Evolutionary conservation across 1,140 invertebrate genomes (phyloP).

Genomic region (Saccostrea cuccullata): DNA sequence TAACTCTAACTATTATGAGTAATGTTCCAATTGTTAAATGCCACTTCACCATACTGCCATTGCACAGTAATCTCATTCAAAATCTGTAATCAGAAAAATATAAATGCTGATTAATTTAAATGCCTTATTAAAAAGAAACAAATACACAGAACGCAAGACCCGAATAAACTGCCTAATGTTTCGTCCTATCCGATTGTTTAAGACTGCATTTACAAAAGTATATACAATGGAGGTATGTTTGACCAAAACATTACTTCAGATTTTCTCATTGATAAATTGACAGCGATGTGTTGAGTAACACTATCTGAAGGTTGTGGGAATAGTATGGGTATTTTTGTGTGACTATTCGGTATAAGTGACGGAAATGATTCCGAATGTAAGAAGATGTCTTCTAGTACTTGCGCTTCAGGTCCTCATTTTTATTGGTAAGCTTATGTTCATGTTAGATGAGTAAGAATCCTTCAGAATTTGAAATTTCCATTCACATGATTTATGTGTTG

Average conservation of each 20-base stretch:
- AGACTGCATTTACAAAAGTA: not conserved
- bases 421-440: not conserved
- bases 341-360: not conserved
- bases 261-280: not conserved
- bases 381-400: not conserved
- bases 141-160: not conserved
- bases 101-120: not conserved
- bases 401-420: not conserved
- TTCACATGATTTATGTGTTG: too few relatives aligned
- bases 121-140: conserved; percentile 3
- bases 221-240: not conserved
- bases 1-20: too few relatives aligned
- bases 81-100: not conserved
- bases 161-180: not conserved
- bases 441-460: too few relatives aligned
- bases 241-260: not conserved
- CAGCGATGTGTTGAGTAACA: not conserved
- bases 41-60: not conserved
- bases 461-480: too few relatives aligned
- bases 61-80: conserved; percentile 6
- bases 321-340: not conserved
- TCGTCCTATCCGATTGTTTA: not conserved
- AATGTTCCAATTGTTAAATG: not conserved
- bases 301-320: not conserved
- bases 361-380: not conserved